A percentile compares a stretch with the other conserved stretches of the same genome.
These are phyloP conservation scores for Chloroceryle inda DNA, from an alignment of 2,797 vertebrate species.

Conservation along the genomic window DNA sequence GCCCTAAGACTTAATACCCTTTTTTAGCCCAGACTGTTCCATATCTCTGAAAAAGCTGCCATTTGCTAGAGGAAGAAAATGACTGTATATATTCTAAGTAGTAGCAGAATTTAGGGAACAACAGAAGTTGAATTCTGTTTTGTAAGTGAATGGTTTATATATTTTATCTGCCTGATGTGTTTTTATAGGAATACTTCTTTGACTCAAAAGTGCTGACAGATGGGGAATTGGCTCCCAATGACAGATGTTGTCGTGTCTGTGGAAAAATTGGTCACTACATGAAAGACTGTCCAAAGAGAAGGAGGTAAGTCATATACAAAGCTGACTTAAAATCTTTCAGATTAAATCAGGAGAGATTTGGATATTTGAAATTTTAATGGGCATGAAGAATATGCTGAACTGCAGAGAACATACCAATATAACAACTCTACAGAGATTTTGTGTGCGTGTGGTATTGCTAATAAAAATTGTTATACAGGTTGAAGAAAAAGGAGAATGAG, in stretches of 20 bases:
- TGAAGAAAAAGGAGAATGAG: conserved; percentile 96
- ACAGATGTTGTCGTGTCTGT: conserved; percentile 96
- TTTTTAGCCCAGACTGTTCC: background rate
- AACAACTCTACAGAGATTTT: background rate
- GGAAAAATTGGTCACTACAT: conserved; percentile 99
- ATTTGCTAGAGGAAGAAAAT: background rate
- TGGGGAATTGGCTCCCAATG: conserved; percentile 96
- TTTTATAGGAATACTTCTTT: conserved; percentile 94
- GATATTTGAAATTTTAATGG: background rate
- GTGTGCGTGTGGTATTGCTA: background rate
- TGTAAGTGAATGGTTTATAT: background rate
- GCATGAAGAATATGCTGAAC: background rate
- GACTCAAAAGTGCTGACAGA: conserved; percentile 97
- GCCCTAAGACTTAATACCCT: background rate
- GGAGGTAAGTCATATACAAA: conserved; percentile 84
- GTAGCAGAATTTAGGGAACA: background rate
- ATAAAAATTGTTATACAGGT: conserved; percentile 80
- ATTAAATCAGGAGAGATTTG: background rate
- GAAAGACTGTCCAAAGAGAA: conserved; percentile 98
- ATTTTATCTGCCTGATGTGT: conserved; percentile 15
- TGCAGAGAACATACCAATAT: background rate
- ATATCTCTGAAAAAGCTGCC: background rate
- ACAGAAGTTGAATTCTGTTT: background rate
- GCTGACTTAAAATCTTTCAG: background rate
- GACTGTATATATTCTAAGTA: background rate